Conservation (phyloP, 2,797 vertebrate genomes). For the Paedocypris micromegethes region DNA sequence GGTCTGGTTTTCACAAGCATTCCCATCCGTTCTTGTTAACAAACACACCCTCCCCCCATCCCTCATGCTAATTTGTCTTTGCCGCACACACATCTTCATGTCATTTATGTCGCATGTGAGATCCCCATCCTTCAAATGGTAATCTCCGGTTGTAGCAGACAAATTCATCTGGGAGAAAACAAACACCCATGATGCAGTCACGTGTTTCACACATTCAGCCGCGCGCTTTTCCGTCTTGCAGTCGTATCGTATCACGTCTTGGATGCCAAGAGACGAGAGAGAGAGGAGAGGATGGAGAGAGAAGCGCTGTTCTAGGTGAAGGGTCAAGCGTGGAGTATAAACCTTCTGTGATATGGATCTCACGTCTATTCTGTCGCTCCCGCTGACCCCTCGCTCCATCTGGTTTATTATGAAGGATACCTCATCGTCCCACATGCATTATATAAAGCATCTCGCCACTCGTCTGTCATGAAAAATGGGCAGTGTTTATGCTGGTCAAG, state of each 20-base stretch:
- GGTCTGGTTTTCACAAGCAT: constrained; percentile 40
- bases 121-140: constrained; percentile 10
- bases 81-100: background rate
- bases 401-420: background rate
- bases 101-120: background rate
- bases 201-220: constrained; percentile 63
- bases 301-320: constrained; percentile 22
- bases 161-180: background rate
- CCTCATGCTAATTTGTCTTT: background rate
- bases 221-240: constrained; percentile 59
- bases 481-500: background rate
- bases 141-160: constrained; percentile 3
- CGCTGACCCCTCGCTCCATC: background rate
- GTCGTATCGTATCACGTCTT: constrained; percentile 59
- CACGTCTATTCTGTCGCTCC: background rate
- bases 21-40: constrained; percentile 14
- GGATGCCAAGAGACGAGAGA: constrained; percentile 2
- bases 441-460: background rate
- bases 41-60: background rate
- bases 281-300: constrained; percentile 1
- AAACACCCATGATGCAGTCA: constrained; percentile 29
- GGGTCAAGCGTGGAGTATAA: constrained; percentile 2
- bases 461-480: background rate
- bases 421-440: background rate
- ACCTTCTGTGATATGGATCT: background rate